Evolutionary conservation across 2,113 vertebrate species (phyloP).

Genomic region (Xyliphius kryptos): DNA sequence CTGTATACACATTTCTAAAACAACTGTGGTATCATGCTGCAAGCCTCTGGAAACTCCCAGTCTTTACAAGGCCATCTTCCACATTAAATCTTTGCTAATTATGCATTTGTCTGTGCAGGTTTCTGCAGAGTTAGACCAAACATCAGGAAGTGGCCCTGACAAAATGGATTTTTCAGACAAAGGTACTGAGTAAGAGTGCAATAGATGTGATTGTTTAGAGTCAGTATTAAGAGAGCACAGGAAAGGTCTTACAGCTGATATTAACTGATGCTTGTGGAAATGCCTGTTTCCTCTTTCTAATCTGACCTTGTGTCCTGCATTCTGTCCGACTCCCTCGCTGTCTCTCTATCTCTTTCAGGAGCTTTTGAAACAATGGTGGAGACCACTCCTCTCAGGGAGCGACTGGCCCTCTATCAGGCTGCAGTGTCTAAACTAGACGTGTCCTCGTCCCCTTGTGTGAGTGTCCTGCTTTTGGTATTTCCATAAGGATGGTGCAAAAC

Average conservation of each 20-base stretch:
- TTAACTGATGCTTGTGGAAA: constrained; percentile 27
- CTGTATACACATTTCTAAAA: too few species aligned
- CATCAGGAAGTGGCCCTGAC: constrained; percentile 60
- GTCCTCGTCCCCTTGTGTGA: constrained; percentile 49
- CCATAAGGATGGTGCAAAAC: too few species aligned
- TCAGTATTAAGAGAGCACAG: constrained; percentile 25
- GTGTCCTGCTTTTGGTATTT: constrained; percentile 26
- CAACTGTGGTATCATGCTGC: too few species aligned
- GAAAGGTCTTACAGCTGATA: constrained; percentile 38
- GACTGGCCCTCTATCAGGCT: constrained; percentile 92
- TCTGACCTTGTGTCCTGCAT: constrained; percentile 40
- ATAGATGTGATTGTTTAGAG: too few species aligned
- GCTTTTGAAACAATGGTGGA: constrained; percentile 60
- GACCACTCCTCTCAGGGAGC: constrained; percentile 78
- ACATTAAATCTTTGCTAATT: too few species aligned
- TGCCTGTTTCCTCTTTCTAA: constrained; percentile 13
- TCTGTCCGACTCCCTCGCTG: background rate
- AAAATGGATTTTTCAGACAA: constrained; percentile 70
- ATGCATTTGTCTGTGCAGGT: constrained; percentile 60
- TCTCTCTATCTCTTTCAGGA: constrained; percentile 45
- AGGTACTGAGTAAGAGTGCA: constrained; percentile 34
- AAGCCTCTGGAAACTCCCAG: too few species aligned
- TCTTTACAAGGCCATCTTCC: too few species aligned
- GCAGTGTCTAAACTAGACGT: constrained; percentile 80
- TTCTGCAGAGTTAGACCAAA: constrained; percentile 57